Evolutionary conservation across 2,113 vertebrate species (phyloP).

Genomic region (Strigops habroptila): DNA sequence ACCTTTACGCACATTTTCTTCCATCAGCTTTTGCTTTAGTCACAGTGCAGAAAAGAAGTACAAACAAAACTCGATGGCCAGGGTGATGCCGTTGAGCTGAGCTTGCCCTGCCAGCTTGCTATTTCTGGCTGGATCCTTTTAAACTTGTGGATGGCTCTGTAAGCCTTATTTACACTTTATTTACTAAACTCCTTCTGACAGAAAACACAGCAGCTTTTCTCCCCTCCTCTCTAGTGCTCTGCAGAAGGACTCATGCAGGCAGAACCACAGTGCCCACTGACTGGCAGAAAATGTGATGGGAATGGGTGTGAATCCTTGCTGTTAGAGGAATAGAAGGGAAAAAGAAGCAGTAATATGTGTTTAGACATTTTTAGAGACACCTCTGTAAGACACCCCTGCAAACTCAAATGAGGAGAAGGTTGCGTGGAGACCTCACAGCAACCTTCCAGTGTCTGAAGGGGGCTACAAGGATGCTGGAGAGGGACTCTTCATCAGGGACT

Average conservation of each 20-base stretch:
- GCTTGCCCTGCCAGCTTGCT: background rate
- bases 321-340: background rate
- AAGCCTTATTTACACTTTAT: conserved; percentile 54
- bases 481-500: background rate
- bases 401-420: background rate
- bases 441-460: background rate
- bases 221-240: accelerated
- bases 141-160: conserved; percentile 34
- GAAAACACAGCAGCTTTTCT: conserved; percentile 19
- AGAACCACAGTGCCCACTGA: background rate
- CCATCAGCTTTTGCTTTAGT: conserved; percentile 19
- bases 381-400: background rate
- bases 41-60: background rate
- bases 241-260: background rate
- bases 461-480: background rate
- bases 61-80: background rate
- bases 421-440: background rate
- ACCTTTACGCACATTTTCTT: background rate
- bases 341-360: background rate
- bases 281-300: conserved; percentile 40
- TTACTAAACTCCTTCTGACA: conserved; percentile 56
- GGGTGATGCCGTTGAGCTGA: conserved; percentile 9
- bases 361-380: background rate
- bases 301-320: conserved; percentile 48
- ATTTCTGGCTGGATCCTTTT: conserved; percentile 44